Evolutionary conservation across 2,113 vertebrate genomes (phyloP).

Genomic region (Phaethornis superciliosus): DNA sequence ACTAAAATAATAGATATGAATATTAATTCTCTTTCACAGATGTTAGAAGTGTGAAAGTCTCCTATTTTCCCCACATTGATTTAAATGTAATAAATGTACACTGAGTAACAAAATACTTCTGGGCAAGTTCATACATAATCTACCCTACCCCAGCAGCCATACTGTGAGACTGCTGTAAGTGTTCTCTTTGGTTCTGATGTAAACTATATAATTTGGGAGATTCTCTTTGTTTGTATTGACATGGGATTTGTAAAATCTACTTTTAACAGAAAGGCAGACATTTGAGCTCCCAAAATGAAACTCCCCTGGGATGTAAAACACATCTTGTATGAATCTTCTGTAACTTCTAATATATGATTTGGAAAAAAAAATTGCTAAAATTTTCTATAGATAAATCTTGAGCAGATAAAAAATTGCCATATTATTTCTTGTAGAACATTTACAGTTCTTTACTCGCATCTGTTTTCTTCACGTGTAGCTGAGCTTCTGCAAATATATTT

Average conservation of each 20-base stretch:
- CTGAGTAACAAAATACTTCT: background rate
- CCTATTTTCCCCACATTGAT: background rate
- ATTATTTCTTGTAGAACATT: conserved; percentile 8
- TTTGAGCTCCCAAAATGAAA: background rate
- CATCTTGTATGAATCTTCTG: background rate
- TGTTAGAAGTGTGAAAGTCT: background rate
- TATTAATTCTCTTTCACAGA: background rate
- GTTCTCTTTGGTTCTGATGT: background rate
- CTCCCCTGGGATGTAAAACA: background rate
- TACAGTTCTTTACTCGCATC: background rate
- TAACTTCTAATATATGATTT: background rate
- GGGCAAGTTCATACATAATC: background rate
- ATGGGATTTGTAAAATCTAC: background rate
- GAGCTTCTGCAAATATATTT: conserved; percentile 30
- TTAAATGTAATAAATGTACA: background rate
- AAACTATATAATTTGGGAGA: background rate
- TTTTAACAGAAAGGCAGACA: background rate
- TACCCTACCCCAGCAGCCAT: background rate
- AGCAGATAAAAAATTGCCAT: background rate
- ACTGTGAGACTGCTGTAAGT: background rate
- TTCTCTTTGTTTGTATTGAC: background rate
- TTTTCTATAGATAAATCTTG: background rate
- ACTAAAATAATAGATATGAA: background rate
- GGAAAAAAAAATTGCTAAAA: background rate
- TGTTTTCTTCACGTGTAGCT: background rate